These are phyloP conservation scores for Gryllus longicercus DNA, from an alignment of 2,888 invertebrate species.

Conservation along the genomic window DNA sequence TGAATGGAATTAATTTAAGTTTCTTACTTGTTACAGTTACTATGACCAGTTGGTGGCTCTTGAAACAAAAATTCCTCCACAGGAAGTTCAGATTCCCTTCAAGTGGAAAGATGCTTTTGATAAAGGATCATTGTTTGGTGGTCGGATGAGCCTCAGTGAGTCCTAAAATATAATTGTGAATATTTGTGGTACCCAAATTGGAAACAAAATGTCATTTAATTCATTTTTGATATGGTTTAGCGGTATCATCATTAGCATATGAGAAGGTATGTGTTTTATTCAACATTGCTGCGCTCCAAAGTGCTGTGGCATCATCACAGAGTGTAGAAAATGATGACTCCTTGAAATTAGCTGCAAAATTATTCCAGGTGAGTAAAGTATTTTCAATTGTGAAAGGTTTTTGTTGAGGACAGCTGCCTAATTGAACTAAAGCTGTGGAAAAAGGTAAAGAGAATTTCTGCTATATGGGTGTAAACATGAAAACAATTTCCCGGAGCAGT, in stretches of 20 bases:
- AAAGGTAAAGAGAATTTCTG: too few species aligned
- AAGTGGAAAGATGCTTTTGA: conserved; percentile 99
- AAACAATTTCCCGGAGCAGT: too few species aligned
- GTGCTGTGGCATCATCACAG: conserved; percentile 79
- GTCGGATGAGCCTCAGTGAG: conserved; percentile 87
- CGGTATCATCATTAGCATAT: conserved; percentile 82
- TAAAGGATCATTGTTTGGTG: conserved; percentile 89
- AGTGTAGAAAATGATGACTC: conserved; percentile 88
- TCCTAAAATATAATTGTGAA: conserved; percentile 37
- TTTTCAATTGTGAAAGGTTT: too few species aligned
- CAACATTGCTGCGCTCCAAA: conserved; percentile 93
- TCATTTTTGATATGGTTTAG: conserved; percentile 51
- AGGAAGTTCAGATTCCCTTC: conserved; percentile 93
- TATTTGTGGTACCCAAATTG: not conserved
- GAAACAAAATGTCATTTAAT: not conserved
- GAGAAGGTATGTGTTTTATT: conserved; percentile 94
- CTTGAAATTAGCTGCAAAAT: conserved; percentile 85
- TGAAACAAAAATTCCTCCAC: conserved; percentile 89
- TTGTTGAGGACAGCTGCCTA: too few species aligned
- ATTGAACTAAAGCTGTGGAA: too few species aligned
- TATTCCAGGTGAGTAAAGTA: conserved; percentile 69
- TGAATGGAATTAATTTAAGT: not conserved
- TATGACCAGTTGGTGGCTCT: conserved; percentile 92
- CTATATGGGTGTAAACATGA: too few species aligned
- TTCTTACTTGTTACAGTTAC: conserved; percentile 63